Conservation (phyloP, 2,113 vertebrate genomes). For the Megalops atlanticus region DNA sequence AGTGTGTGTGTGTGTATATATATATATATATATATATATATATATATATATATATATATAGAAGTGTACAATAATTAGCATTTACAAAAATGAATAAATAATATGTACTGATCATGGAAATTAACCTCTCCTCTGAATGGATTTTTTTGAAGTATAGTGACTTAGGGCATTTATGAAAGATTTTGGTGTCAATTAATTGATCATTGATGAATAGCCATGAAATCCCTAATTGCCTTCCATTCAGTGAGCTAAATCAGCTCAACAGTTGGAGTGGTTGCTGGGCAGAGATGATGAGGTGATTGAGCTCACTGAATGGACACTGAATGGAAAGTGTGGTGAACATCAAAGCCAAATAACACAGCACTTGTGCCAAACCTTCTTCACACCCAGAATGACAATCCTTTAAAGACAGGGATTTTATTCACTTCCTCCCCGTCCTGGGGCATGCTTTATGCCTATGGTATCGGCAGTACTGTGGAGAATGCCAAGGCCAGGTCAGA, state of each 20-base stretch:
- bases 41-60: no score
- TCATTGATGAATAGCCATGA: neutral
- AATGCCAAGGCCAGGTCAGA: neutral
- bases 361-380: neutral
- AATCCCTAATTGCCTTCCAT: neutral
- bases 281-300: neutral
- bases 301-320: neutral
- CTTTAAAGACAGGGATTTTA: neutral
- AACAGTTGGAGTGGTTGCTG: neutral
- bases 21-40: no score
- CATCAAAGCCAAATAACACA: no score
- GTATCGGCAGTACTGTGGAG: neutral
- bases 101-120: neutral
- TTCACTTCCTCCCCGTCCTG: neutral
- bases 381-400: neutral
- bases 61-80: no score
- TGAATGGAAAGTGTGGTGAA: no score
- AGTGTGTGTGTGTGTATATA: no score
- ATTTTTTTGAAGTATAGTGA: neutral
- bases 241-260: no score
- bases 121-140: neutral
- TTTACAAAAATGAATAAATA: neutral
- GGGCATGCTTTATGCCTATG: neutral
- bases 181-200: neutral
- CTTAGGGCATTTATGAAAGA: neutral